A percentile compares a stretch with the other conserved stretches of the same genome.
phyloP scores from a whole-genome alignment of 2,113 vertebrate genomes.

The Nipponia nippon region DNA sequence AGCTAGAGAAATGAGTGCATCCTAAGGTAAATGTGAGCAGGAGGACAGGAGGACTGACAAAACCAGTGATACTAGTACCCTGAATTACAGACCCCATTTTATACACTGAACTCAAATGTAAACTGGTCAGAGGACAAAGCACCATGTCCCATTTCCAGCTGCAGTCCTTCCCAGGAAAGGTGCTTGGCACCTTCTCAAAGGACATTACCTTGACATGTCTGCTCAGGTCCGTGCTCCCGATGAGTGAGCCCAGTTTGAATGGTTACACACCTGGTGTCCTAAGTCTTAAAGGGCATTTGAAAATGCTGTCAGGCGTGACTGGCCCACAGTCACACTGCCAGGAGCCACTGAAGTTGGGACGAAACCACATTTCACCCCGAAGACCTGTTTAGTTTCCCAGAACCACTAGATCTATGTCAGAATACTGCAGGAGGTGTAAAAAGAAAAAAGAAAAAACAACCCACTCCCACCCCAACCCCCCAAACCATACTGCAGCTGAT shows the following conservation, averaged over 20 bases:
- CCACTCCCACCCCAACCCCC: background rate
- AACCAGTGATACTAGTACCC: background rate
- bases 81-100: background rate
- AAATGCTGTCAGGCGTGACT: background rate
- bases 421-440: background rate
- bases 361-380: background rate
- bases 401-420: background rate
- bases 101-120: background rate
- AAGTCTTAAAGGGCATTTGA: background rate
- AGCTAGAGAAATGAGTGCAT: background rate
- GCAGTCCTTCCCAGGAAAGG: background rate
- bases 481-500: background rate
- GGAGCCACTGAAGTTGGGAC: background rate
- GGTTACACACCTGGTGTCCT: background rate
- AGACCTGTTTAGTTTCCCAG: background rate
- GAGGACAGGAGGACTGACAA: background rate
- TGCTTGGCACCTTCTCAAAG: background rate
- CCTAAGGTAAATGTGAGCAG: background rate
- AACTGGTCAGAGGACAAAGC: background rate
- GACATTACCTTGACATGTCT: background rate
- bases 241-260: background rate
- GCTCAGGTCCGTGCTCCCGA: background rate
- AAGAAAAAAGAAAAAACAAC: background rate
- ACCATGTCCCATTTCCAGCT: background rate
- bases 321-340: background rate